phyloP scores from a whole-genome alignment of 2,888 invertebrate species.

The Noctua fimbriata region DNA sequence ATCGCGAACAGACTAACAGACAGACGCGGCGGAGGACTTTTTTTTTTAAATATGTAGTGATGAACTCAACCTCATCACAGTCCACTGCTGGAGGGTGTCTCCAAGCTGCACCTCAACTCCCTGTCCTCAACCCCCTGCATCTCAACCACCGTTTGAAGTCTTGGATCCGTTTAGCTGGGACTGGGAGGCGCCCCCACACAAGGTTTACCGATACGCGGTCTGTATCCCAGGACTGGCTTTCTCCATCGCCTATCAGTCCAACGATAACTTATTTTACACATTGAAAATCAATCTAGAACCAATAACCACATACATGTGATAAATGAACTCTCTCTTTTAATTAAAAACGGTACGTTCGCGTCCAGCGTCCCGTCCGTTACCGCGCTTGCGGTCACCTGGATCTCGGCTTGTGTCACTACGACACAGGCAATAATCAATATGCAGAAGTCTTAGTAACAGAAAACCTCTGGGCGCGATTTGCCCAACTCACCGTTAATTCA shows the following conservation, averaged over 20 bases:
- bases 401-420: background rate
- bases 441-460: constrained; percentile 10
- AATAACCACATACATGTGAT: background rate
- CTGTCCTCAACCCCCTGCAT: background rate
- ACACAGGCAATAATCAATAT: background rate
- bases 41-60: background rate
- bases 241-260: background rate
- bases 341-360: constrained; percentile 8
- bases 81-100: background rate
- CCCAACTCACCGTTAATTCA: background rate
- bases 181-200: background rate
- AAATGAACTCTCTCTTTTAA: constrained; percentile 29
- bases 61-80: background rate
- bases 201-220: background rate
- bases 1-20: too few relatives aligned
- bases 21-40: too few relatives aligned
- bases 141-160: background rate
- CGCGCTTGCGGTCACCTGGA: constrained; percentile 19
- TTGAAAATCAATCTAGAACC: constrained; percentile 3
- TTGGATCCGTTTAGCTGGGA: background rate
- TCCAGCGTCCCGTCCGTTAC: background rate
- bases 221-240: background rate
- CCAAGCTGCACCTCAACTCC: background rate
- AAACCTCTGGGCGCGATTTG: background rate
- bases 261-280: background rate